These are phyloP conservation scores for Rynchops niger DNA, from an alignment of 2,113 vertebrate species.

Conservation along the genomic window DNA sequence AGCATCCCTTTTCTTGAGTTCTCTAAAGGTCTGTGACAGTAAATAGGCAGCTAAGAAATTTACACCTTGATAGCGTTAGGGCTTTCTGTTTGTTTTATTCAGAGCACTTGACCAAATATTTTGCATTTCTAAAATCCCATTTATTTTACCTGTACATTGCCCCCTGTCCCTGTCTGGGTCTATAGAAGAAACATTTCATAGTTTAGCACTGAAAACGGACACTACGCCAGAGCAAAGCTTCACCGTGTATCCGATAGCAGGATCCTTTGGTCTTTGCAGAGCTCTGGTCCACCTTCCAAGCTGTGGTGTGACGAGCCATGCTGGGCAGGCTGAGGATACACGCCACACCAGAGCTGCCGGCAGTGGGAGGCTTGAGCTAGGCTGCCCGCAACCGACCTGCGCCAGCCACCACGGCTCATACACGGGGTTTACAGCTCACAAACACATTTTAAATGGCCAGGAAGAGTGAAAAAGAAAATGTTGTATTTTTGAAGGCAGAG, in stretches of 20 bases:
- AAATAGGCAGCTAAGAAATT: neutral
- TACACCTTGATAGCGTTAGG: neutral
- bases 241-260: too few species aligned
- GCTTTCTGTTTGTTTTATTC: neutral
- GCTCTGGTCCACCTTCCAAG: neutral
- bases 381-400: neutral
- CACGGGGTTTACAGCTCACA: neutral
- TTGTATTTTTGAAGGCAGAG: neutral
- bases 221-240: neutral
- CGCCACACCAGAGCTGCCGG: neutral
- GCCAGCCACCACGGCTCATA: rapidly evolving
- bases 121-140: neutral
- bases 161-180: neutral
- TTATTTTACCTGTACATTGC: neutral
- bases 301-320: neutral
- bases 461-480: neutral
- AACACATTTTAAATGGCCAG: neutral
- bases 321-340: neutral
- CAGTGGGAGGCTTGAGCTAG: neutral
- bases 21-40: neutral
- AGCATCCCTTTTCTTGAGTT: neutral
- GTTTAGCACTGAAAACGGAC: neutral
- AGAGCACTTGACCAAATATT: neutral
- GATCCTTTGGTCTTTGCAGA: neutral
- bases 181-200: rapidly evolving